Conservation (phyloP, 2,797 vertebrate genomes). For the Setipinna tenuifilis region DNA sequence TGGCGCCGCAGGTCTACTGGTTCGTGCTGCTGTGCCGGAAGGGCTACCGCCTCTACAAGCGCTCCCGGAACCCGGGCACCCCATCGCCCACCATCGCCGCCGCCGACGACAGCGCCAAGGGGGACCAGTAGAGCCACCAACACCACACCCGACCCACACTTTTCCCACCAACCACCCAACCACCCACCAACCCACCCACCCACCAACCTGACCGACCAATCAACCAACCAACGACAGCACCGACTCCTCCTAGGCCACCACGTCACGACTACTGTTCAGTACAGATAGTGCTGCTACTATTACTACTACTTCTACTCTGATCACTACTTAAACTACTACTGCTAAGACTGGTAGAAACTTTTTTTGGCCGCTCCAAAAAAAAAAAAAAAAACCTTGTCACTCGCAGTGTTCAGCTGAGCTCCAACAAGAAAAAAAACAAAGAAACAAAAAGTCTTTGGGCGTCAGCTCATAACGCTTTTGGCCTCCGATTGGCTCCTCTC, state of each 20-base stretch:
- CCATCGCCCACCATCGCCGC: constrained; percentile 30
- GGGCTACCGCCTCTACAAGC: constrained; percentile 84
- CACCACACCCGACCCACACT: too few species aligned
- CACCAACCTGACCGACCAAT: background rate
- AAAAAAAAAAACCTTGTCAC: background rate
- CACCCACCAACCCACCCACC: background rate
- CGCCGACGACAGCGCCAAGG: constrained; percentile 58
- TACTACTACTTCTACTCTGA: constrained; percentile 49
- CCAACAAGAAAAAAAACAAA: background rate
- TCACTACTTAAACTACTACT: constrained; percentile 19
- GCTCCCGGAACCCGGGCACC: constrained; percentile 60
- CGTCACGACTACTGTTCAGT: constrained; percentile 46
- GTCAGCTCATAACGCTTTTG: background rate
- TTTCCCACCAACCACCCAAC: background rate
- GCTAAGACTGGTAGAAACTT: constrained; percentile 45
- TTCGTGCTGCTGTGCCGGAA: constrained; percentile 91
- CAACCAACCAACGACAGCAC: constrained; percentile 25
- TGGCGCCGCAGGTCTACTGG: constrained; percentile 97
- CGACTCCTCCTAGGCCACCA: constrained; percentile 35
- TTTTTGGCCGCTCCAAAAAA: constrained; percentile 26
- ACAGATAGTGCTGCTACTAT: constrained; percentile 62
- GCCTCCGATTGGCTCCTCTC: constrained; percentile 15
- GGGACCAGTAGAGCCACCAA: constrained; percentile 42
- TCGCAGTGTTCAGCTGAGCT: constrained; percentile 11
- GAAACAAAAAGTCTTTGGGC: background rate